A percentile compares a stretch with the other conserved stretches of the same genome.
phyloP scores from a whole-genome alignment of 2,888 invertebrate species.

The Nemoura dubitans region DNA sequence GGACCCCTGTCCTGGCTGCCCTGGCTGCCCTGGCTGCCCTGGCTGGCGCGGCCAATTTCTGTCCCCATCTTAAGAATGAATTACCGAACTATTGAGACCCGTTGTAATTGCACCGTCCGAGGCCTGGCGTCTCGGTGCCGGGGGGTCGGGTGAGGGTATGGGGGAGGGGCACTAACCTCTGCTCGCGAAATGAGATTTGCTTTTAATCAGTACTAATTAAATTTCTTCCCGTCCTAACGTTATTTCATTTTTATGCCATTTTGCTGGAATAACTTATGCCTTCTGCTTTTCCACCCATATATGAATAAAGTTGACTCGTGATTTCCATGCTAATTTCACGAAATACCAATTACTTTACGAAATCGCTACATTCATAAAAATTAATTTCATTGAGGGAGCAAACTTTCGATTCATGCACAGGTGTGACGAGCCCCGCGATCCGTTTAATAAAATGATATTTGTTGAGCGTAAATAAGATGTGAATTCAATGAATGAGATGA shows the following conservation, averaged over 20 bases:
- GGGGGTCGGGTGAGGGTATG: background rate
- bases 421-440: too few relatives aligned
- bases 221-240: slow-evolving; percentile 60
- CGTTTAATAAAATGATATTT: too few relatives aligned
- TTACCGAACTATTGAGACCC: slow-evolving; percentile 55
- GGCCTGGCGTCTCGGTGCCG: background rate
- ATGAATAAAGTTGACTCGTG: background rate
- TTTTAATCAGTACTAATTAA: slow-evolving; percentile 62
- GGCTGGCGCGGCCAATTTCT: slow-evolving; percentile 56
- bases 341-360: background rate
- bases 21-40: too few relatives aligned
- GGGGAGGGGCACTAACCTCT: slow-evolving; percentile 30
- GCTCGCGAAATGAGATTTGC: slow-evolving; percentile 50
- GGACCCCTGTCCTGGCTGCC: slow-evolving; percentile 51
- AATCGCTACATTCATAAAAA: background rate
- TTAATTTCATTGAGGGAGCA: background rate
- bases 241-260: slow-evolving; percentile 57
- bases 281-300: background rate
- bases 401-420: too few relatives aligned
- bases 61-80: slow-evolving; percentile 61
- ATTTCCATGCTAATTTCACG: background rate
- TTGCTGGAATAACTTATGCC: slow-evolving; percentile 48
- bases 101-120: slow-evolving; percentile 1
- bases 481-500: too few relatives aligned
- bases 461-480: too few relatives aligned